phyloP scores from a whole-genome alignment of 2,888 invertebrate genomes.

The Boloria selene region DNA sequence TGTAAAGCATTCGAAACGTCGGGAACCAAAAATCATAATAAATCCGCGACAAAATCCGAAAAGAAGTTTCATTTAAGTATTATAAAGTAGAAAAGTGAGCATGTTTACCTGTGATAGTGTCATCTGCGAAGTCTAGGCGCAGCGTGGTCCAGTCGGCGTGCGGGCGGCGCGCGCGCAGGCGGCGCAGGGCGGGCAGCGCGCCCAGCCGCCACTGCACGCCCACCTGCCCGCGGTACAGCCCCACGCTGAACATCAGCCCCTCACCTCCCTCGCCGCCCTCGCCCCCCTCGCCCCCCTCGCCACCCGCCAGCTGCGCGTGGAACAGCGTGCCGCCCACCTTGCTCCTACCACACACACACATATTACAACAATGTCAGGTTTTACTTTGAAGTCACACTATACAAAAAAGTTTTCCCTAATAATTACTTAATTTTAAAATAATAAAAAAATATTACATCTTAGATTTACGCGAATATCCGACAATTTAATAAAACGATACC shows the following conservation, averaged over 20 bases:
- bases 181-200: slow-evolving; percentile 52
- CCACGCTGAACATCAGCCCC: slow-evolving; percentile 85
- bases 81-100: not conserved
- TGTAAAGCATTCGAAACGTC: too few species aligned
- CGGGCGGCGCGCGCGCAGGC: slow-evolving; percentile 59
- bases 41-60: too few species aligned
- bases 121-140: slow-evolving; percentile 42
- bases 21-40: too few species aligned
- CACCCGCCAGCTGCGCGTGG: slow-evolving; percentile 79
- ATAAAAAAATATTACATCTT: too few species aligned
- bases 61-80: too few species aligned
- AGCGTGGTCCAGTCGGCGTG: slow-evolving; percentile 49
- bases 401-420: too few species aligned
- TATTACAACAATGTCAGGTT: too few species aligned
- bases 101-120: slow-evolving; percentile 45
- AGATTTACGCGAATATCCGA: too few species aligned
- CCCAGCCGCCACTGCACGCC: slow-evolving; percentile 86
- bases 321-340: slow-evolving; percentile 90
- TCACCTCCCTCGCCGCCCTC: slow-evolving; percentile 71
- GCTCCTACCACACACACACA: slow-evolving; percentile 67
- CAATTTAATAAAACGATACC: too few species aligned
- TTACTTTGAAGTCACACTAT: too few species aligned
- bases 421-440: too few species aligned
- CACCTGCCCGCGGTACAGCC: slow-evolving; percentile 86
- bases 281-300: too few species aligned